A percentile compares a stretch with the other conserved stretches of the same genome.
Evolutionary conservation across 1,140 invertebrate species (phyloP).

Genomic region (Nomia melanderi): DNA sequence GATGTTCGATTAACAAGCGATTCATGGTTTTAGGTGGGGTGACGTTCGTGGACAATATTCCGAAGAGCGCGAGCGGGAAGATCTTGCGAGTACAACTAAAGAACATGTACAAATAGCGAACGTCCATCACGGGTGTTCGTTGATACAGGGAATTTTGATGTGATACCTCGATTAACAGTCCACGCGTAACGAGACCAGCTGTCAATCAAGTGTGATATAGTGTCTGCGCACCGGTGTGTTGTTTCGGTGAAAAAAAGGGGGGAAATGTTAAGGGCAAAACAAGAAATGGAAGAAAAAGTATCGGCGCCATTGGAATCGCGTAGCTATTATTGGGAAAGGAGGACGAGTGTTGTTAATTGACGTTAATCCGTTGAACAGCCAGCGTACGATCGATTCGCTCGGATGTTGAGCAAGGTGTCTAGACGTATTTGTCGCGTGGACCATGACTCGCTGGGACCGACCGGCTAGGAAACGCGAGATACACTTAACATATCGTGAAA

Average conservation of each 20-base stretch:
- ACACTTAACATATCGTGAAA: background rate
- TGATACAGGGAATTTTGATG: background rate
- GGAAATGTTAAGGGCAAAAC: too few relatives aligned
- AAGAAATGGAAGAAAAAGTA: background rate
- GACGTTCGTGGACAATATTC: conserved; percentile 82
- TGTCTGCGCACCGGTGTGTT: background rate
- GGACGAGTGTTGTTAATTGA: background rate
- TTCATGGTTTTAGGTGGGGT: conserved; percentile 79
- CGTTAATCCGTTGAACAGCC: background rate
- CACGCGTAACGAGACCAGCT: background rate
- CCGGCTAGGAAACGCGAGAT: background rate
- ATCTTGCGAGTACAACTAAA: conserved; percentile 83
- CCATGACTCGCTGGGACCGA: too few relatives aligned
- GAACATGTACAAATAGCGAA: conserved; percentile 44
- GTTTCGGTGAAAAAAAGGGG: background rate
- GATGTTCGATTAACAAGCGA: background rate
- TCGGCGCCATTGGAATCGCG: background rate
- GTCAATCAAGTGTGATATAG: background rate
- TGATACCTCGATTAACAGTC: background rate
- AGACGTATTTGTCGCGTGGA: background rate
- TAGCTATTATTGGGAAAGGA: background rate
- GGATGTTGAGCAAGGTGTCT: background rate
- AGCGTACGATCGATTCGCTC: background rate
- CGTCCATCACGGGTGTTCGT: too few relatives aligned
- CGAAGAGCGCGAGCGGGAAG: conserved; percentile 86